phyloP scores from a whole-genome alignment of 2,888 invertebrate genomes.

The Lacanobia wlatinum region DNA sequence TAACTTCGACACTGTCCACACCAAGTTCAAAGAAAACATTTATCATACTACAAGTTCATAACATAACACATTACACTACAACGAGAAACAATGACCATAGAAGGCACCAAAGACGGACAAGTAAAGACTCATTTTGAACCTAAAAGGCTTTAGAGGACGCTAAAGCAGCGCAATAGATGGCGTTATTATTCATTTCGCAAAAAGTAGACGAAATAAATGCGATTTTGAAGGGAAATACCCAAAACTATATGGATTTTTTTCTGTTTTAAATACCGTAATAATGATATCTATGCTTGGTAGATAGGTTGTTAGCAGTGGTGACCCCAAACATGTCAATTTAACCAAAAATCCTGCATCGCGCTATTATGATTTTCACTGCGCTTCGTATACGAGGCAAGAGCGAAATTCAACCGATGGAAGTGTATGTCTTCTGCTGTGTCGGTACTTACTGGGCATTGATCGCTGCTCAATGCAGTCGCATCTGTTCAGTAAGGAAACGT shows the following conservation, averaged over 20 bases:
- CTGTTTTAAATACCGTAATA: neutral
- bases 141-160: conserved; percentile 15
- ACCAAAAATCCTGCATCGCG: conserved; percentile 51
- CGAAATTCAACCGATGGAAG: conserved; percentile 53
- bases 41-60: neutral
- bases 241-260: neutral
- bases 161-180: conserved; percentile 53
- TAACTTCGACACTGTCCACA: neutral
- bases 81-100: neutral
- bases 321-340: neutral
- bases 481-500: conserved; percentile 72
- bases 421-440: conserved; percentile 71
- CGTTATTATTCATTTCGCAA: conserved; percentile 43
- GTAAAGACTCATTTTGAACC: conserved; percentile 5
- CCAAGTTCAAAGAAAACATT: neutral
- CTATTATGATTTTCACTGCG: conserved; percentile 45
- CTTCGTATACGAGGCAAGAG: conserved; percentile 29
- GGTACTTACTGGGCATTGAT: conserved; percentile 80
- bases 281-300: neutral
- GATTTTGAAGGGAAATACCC: conserved; percentile 1
- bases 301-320: neutral
- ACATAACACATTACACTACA: neutral
- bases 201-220: conserved; percentile 29
- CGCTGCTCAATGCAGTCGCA: conserved; percentile 71
- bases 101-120: neutral